Percentiles rank a stretch among this genome's conserved stretches.
phyloP scores from a whole-genome alignment of 2,113 vertebrate genomes.

The Hucho hucho region DNA sequence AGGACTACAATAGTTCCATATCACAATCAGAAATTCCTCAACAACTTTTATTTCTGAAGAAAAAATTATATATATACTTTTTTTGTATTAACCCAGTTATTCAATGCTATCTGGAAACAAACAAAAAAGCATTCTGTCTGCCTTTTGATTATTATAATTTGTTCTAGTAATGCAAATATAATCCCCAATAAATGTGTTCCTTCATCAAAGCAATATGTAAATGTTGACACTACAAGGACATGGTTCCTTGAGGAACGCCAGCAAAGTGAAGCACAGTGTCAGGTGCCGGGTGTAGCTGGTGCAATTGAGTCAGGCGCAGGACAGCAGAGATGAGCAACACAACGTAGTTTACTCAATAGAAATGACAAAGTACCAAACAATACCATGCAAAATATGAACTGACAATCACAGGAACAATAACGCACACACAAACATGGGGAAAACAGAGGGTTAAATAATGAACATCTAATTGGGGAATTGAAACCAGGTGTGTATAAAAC shows the following conservation, averaged over 20 bases:
- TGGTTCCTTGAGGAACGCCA: constrained; percentile 52
- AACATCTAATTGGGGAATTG: too few relatives aligned
- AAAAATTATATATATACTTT: background rate
- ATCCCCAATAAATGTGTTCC: constrained; percentile 48
- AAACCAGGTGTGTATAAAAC: too few relatives aligned
- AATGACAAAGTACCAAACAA: too few relatives aligned
- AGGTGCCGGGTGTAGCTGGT: too few relatives aligned
- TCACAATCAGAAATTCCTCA: background rate
- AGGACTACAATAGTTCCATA: background rate
- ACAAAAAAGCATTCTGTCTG: constrained; percentile 1
- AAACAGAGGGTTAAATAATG: too few relatives aligned
- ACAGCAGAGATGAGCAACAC: too few relatives aligned
- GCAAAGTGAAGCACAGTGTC: constrained; percentile 25
- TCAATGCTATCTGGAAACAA: background rate
- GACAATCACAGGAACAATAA: too few relatives aligned
- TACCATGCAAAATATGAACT: too few relatives aligned
- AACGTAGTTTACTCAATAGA: too few relatives aligned
- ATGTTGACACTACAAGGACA: constrained; percentile 53
- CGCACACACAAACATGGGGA: too few relatives aligned
- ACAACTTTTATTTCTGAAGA: background rate
- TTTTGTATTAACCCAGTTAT: background rate
- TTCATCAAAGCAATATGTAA: constrained; percentile 69
- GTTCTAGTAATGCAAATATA: constrained; percentile 49
- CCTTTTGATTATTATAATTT: background rate
- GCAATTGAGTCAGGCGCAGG: too few relatives aligned